Conservation (phyloP, 2,888 invertebrate genomes). For the Metacarcinus magister region DNA sequence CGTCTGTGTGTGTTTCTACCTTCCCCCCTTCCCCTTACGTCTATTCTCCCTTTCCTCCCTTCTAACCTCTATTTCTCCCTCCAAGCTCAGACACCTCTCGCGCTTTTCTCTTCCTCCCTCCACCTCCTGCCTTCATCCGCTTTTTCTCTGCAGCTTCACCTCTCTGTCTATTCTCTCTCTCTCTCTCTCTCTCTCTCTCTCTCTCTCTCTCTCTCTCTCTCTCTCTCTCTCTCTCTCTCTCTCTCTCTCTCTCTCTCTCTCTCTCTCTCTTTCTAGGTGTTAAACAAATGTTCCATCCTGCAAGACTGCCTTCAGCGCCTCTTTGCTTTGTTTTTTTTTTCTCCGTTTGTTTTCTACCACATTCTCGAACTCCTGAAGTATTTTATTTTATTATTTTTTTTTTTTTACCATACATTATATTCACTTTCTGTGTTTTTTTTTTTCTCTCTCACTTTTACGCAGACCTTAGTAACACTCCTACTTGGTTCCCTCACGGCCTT, state of each 20-base stretch:
- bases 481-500: neutral
- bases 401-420: too few species aligned
- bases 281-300: too few species aligned
- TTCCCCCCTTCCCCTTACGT: neutral
- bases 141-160: neutral
- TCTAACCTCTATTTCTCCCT: neutral
- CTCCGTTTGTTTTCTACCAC: neutral
- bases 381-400: too few species aligned
- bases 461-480: neutral
- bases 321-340: neutral
- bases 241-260: neutral
- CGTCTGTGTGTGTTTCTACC: neutral
- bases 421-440: neutral
- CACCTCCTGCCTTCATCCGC: neutral
- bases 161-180: neutral
- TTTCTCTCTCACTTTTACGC: neutral
- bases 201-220: neutral
- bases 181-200: constrained; percentile 8
- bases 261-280: neutral
- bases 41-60: neutral
- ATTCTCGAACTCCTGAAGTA: too few species aligned
- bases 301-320: too few species aligned
- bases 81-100: too few species aligned
- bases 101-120: neutral
- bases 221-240: neutral